These are phyloP conservation scores for Drosophila mulleri DNA, from an alignment of 2,888 invertebrate genomes.

Conservation along the genomic window DNA sequence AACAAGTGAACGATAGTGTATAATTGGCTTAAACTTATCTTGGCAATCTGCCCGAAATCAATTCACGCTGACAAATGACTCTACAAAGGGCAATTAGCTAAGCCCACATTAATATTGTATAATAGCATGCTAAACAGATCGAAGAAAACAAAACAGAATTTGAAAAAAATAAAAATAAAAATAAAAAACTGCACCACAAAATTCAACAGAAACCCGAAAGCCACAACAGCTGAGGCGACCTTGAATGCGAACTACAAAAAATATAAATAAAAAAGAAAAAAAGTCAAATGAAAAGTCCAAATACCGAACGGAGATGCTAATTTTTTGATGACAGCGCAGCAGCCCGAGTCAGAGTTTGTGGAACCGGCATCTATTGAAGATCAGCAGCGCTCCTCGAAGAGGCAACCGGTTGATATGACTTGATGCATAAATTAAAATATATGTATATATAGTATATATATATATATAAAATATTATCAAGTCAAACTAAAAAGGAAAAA, in stretches of 20 bases:
- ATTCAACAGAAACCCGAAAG: slow-evolving; percentile 40
- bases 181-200: slow-evolving; percentile 41
- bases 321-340: slow-evolving; percentile 67
- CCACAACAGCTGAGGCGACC: slow-evolving; percentile 54
- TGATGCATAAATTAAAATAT: slow-evolving; percentile 52
- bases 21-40: slow-evolving; percentile 30
- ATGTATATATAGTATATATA: neutral
- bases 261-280: slow-evolving; percentile 38
- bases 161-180: slow-evolving; percentile 31
- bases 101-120: slow-evolving; percentile 33
- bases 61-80: slow-evolving; percentile 31
- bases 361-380: slow-evolving; percentile 49
- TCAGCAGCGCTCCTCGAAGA: slow-evolving; percentile 33
- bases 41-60: slow-evolving; percentile 13
- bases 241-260: slow-evolving; percentile 63
- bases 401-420: slow-evolving; percentile 63
- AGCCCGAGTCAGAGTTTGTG: slow-evolving; percentile 26
- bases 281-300: slow-evolving; percentile 61
- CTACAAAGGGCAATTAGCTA: slow-evolving; percentile 27
- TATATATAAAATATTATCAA: slow-evolving; percentile 32
- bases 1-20: slow-evolving; percentile 9
- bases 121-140: slow-evolving; percentile 38
- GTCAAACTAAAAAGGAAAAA: slow-evolving; percentile 39
- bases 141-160: neutral
- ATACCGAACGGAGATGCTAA: slow-evolving; percentile 68